A percentile compares a stretch with the other conserved stretches of the same genome.
Evolutionary conservation across 2,113 vertebrate genomes (phyloP).

Genomic region (Corydoras maculifer): DNA sequence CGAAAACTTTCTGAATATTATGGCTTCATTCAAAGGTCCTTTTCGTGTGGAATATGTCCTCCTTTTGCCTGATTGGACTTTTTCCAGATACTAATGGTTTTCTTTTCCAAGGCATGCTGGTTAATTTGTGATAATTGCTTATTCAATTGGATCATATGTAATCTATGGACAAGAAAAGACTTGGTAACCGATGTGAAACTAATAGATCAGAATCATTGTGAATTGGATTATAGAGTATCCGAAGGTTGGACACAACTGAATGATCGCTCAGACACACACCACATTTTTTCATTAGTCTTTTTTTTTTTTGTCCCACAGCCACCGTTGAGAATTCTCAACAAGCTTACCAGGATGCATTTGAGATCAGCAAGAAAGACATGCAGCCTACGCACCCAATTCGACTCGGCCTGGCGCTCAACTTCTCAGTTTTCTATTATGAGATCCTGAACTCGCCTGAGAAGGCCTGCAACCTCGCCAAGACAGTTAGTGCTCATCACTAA

Average conservation of each 20-base stretch:
- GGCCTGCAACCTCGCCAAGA: slow-evolving; percentile 93
- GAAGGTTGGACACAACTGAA: no score
- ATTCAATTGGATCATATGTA: no score
- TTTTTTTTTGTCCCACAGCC: slow-evolving; percentile 57
- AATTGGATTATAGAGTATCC: no score
- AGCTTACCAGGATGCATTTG: slow-evolving; percentile 95
- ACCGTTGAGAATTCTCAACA: slow-evolving; percentile 91
- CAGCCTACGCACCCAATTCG: slow-evolving; percentile 97
- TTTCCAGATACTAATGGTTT: no score
- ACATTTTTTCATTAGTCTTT: neutral
- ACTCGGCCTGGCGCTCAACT: slow-evolving; percentile 95
- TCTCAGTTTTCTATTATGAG: slow-evolving; percentile 98
- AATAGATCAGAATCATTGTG: no score
- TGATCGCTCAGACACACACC: neutral
- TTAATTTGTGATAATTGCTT: neutral
- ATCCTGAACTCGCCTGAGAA: slow-evolving; percentile 97
- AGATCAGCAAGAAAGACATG: slow-evolving; percentile 99
- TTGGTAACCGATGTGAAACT: neutral
- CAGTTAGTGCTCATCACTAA: slow-evolving; percentile 69
- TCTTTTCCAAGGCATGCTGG: neutral
- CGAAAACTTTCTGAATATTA: no score
- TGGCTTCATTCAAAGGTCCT: no score
- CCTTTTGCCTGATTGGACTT: no score
- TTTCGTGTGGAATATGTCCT: no score
- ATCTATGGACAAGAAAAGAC: neutral